Conservation (phyloP, 2,888 invertebrate species). For the Dusona sp. region DNA sequence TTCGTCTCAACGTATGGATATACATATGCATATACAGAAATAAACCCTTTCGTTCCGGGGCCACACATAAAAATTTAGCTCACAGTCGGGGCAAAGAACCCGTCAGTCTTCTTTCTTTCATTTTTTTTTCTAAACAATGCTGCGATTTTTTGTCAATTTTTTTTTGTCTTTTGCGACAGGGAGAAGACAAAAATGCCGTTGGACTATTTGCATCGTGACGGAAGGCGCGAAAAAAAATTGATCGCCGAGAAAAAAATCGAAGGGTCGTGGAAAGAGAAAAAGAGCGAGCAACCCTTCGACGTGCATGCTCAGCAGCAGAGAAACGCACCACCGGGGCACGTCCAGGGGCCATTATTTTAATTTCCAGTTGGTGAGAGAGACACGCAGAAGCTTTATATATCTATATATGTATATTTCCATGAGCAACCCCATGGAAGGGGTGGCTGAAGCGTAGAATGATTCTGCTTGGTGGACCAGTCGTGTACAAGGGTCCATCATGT, state of each 20-base stretch:
- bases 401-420: not conserved
- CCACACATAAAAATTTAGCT: slow-evolving; percentile 29
- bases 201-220: slow-evolving; percentile 76
- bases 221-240: slow-evolving; percentile 70
- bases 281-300: slow-evolving; percentile 53
- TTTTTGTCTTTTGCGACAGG: slow-evolving; percentile 52
- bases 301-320: slow-evolving; percentile 21
- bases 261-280: slow-evolving; percentile 51
- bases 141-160: slow-evolving; percentile 61
- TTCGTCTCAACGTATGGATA: slow-evolving; percentile 39
- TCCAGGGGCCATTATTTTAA: slow-evolving; percentile 80
- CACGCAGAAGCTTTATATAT: not conserved
- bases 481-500: slow-evolving; percentile 30
- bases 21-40: not conserved
- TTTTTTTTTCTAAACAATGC: slow-evolving; percentile 69
- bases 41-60: slow-evolving; percentile 49
- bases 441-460: slow-evolving; percentile 54
- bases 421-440: slow-evolving; percentile 17
- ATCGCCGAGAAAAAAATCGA: slow-evolving; percentile 69
- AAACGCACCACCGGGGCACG: slow-evolving; percentile 59
- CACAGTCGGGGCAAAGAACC: slow-evolving; percentile 22
- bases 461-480: slow-evolving; percentile 64
- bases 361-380: slow-evolving; percentile 73
- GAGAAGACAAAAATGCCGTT: slow-evolving; percentile 79
- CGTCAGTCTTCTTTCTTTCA: slow-evolving; percentile 40